phyloP scores from a whole-genome alignment of 2,113 vertebrate species.

The Varanus salvator region DNA sequence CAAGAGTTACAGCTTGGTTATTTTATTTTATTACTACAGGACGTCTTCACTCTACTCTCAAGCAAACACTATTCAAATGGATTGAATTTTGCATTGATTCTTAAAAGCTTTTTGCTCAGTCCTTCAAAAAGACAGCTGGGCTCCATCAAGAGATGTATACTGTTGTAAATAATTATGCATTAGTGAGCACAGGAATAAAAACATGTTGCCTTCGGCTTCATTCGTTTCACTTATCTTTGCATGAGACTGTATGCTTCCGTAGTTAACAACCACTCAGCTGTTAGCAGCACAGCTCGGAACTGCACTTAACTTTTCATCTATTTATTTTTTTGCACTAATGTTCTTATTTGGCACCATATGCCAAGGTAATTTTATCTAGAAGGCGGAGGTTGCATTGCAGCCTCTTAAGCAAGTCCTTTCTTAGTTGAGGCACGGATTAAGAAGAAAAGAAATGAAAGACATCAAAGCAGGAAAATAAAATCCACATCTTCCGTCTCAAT shows the following conservation, averaged over 20 bases:
- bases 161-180: not conserved
- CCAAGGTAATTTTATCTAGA: slow-evolving; percentile 33
- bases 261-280: not conserved
- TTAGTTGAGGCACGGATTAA: slow-evolving; percentile 23
- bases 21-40: not conserved
- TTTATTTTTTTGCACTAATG: not conserved
- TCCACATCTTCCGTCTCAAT: not conserved
- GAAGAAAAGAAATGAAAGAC: slow-evolving; percentile 25
- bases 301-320: not conserved
- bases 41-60: not conserved
- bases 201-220: not conserved
- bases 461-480: slow-evolving; percentile 10
- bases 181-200: not conserved
- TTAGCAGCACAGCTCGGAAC: not conserved
- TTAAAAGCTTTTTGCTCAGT: not conserved
- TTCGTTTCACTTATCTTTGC: not conserved
- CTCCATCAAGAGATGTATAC: not conserved
- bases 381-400: slow-evolving; percentile 26
- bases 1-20: not conserved
- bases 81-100: not conserved
- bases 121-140: not conserved
- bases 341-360: slow-evolving; percentile 44
- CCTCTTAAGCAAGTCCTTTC: slow-evolving; percentile 7
- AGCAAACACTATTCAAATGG: not conserved
- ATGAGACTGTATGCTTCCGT: not conserved